Base-by-base conservation (phyloP, 2,113 vertebrate species). In the Proterorhinus semilunaris region DNA sequence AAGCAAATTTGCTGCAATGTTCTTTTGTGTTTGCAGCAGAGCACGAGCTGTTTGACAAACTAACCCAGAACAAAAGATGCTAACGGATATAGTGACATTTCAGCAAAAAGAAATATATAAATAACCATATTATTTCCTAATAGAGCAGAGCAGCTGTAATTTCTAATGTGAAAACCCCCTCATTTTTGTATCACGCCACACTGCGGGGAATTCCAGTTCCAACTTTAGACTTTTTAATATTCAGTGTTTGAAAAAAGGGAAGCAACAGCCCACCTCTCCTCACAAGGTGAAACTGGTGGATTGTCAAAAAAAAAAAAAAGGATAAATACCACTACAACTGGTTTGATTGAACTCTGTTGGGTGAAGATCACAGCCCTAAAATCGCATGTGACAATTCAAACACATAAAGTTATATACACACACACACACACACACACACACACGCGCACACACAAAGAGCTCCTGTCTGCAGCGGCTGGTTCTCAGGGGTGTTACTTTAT, bases 381-480 rank as follows among this genome's bases (percentile, higher is more conserved):
- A 97, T 98, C 93, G 91, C 93, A 96, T 94, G 94, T 96, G 96
- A 96, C 95, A 96, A 97, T 94, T 97, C 94, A 96, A 96, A 98
- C 94, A 84, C 88, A 83, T 85, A 94, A 93, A 85, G 69, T 76
- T 82, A 73, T 61, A 72, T 75, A 71, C 66, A 69, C 75, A 62
- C 68, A 16, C 74, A 15, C 69, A 45, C 66, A 49, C 59, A 6
- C 51, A 7, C 74, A 63, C 65, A 5, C 70, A 57, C 75, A 36
- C 10, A 50, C 63, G 44, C 45, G 5, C 74, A 27, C 68, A 66
- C 68, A 63, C 73, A 47, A 68, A 68, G 65, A 48, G 75, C 75
- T 75, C 27, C 76, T 52, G 69, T 74, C 80, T 86, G 83, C 79
- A 92, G 93, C 87, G 83, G 91, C 83, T 93, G 85, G 1, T 93